These are phyloP conservation scores for Alcedo quadribrachys DNA, from an alignment of 2,797 vertebrate genomes.

Conservation along the genomic window DNA sequence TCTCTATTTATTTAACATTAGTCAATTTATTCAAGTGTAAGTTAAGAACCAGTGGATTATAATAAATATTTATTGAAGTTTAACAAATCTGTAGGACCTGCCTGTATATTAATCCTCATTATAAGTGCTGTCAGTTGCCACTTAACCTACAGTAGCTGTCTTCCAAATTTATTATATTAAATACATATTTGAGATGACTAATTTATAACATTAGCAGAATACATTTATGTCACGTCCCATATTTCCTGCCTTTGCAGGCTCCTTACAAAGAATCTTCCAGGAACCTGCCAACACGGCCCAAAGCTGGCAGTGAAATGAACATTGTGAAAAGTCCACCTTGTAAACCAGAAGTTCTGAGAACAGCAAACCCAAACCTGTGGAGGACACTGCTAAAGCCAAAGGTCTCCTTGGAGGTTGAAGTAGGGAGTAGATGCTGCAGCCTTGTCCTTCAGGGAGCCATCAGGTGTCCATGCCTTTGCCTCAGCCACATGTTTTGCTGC, in stretches of 20 bases:
- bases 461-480: neutral
- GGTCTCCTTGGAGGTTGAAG: neutral
- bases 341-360: neutral
- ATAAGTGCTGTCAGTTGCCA: conserved; percentile 57
- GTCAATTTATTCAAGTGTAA: conserved; percentile 48
- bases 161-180: conserved; percentile 67
- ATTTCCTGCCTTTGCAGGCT: neutral
- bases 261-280: neutral
- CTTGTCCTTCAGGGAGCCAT: neutral
- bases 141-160: conserved; percentile 53
- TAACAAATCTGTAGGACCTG: conserved; percentile 47
- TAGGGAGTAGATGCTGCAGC: rapidly evolving
- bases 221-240: conserved; percentile 50
- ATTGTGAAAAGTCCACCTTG: neutral
- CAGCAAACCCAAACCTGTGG: neutral
- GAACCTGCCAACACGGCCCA: neutral
- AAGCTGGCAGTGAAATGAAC: neutral
- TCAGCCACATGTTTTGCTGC: neutral
- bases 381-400: neutral
- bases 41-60: conserved; percentile 36
- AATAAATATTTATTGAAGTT: conserved; percentile 71
- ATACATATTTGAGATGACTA: conserved; percentile 65
- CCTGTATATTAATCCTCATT: conserved; percentile 66
- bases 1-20: conserved; percentile 53
- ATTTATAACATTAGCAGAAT: conserved; percentile 62